Percentiles rank a stretch among this genome's conserved stretches.
These are phyloP conservation scores for Xanthia togata DNA, from an alignment of 2,888 invertebrate species.

Conservation along the genomic window DNA sequence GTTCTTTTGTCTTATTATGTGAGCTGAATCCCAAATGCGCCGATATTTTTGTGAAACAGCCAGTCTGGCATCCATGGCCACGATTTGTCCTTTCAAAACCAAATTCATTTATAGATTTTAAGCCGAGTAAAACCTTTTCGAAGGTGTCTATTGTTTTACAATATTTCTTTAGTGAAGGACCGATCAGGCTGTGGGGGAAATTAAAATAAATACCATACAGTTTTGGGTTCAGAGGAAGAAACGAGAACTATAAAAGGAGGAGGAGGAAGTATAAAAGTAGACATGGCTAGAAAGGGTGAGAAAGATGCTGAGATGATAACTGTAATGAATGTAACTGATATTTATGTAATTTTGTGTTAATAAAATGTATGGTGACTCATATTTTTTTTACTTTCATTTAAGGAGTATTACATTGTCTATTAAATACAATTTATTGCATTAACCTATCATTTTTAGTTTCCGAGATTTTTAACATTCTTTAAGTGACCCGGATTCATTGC, in stretches of 20 bases:
- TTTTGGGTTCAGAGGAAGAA: not conserved
- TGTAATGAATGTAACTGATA: no score
- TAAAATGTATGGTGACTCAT: no score
- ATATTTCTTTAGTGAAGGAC: not conserved
- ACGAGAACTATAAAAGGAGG: no score
- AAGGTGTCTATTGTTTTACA: not conserved
- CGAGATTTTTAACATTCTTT: no score
- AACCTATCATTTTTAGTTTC: no score
- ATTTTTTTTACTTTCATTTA: no score
- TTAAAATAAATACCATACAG: not conserved
- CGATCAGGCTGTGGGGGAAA: not conserved
- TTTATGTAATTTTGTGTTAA: no score
- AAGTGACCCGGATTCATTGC: no score
- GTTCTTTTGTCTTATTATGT: not conserved
- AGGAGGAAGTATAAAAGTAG: not conserved
- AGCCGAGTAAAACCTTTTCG: constrained; percentile 11
- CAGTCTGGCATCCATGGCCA: not conserved
- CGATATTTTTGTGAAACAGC: constrained; percentile 13
- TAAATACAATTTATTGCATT: no score
- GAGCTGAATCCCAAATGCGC: constrained; percentile 9
- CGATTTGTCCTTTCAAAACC: constrained; percentile 11
- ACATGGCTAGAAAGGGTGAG: not conserved
- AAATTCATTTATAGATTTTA: constrained; percentile 25
- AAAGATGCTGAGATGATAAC: not conserved
- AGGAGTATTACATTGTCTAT: no score